These are phyloP conservation scores for Sarcophilus harrisii DNA, from an alignment of 2,797 vertebrate species.

Conservation along the genomic window DNA sequence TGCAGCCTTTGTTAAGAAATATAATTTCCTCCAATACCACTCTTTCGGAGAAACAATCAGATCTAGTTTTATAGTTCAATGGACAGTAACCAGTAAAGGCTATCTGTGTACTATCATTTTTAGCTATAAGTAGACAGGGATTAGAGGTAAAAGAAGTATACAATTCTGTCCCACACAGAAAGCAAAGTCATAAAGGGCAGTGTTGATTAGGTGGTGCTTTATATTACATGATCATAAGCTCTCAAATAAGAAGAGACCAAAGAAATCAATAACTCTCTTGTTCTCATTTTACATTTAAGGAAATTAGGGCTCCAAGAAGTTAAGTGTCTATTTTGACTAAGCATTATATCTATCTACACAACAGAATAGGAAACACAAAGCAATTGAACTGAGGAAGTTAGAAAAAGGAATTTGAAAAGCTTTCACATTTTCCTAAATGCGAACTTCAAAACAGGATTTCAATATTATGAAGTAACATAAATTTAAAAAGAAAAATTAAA, in stretches of 20 bases:
- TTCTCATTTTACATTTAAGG: neutral
- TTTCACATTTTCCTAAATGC: neutral
- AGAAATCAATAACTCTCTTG: neutral
- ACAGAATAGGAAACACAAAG: neutral
- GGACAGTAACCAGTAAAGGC: neutral
- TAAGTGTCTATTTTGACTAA: neutral
- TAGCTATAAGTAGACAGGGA: neutral
- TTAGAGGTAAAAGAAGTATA: neutral
- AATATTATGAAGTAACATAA: neutral
- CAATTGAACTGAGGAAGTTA: neutral
- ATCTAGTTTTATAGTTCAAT: neutral
- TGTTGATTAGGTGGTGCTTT: neutral
- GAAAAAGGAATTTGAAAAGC: neutral
- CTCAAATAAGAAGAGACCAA: neutral
- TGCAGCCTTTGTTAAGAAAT: neutral
- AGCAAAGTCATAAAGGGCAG: neutral
- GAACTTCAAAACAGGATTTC: neutral
- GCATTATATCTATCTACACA: neutral
- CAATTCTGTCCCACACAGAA: neutral
- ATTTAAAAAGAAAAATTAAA: neutral
- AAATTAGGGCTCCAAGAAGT: neutral
- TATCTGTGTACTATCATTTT: neutral
- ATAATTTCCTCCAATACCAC: neutral
- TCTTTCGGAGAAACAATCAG: neutral
- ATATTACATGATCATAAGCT: neutral